These are phyloP conservation scores for Limosa lapponica DNA, from an alignment of 2,797 vertebrate genomes.

Conservation along the genomic window DNA sequence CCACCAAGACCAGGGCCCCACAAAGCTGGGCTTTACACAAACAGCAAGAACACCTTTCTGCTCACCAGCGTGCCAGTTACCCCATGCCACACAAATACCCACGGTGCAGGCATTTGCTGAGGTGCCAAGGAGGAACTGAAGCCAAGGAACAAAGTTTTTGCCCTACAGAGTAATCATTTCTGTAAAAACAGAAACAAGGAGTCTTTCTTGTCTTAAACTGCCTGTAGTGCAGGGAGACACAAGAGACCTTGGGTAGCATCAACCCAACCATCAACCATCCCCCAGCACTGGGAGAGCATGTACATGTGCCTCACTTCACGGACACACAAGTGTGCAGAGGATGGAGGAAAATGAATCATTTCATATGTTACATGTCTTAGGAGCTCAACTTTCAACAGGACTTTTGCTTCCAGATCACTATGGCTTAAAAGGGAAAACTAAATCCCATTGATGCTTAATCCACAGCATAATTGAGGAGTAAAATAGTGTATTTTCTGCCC, in stretches of 20 bases:
- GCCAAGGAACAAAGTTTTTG: neutral
- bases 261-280: neutral
- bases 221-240: neutral
- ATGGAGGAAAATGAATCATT: accelerated
- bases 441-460: neutral
- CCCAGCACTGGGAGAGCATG: accelerated
- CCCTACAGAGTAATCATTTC: neutral
- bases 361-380: accelerated
- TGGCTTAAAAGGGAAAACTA: neutral
- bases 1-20: neutral
- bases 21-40: neutral
- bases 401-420: neutral
- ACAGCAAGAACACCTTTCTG: neutral
- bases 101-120: neutral
- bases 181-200: neutral
- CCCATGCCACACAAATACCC: neutral
- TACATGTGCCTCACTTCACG: accelerated
- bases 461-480: accelerated
- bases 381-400: neutral
- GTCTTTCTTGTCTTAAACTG: neutral
- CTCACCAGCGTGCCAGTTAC: accelerated
- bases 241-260: neutral
- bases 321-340: accelerated
- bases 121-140: neutral
- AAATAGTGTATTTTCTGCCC: neutral